Conservation (phyloP, 1,140 invertebrate genomes). For the Drosophila bocqueti region DNA sequence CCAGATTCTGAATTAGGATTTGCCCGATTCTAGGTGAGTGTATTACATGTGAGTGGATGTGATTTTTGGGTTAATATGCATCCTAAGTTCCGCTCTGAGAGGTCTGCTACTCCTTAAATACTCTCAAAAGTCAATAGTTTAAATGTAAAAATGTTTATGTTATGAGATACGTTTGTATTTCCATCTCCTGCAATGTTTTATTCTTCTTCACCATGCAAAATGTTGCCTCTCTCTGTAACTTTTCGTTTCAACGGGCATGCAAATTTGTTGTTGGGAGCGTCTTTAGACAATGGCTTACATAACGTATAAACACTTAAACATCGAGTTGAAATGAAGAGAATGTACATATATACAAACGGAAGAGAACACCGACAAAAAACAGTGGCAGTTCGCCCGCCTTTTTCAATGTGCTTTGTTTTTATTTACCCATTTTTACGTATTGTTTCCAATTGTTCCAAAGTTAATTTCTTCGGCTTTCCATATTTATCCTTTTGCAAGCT, state of each 20-base stretch:
- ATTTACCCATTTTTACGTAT: slow-evolving; percentile 94
- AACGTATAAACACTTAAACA: slow-evolving; percentile 32
- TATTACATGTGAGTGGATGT: slow-evolving; percentile 17
- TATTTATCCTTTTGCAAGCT: slow-evolving; percentile 96
- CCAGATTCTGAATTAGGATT: slow-evolving; percentile 60
- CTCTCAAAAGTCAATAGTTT: not conserved
- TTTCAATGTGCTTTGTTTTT: slow-evolving; percentile 58
- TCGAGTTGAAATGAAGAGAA: slow-evolving; percentile 31
- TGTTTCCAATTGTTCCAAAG: slow-evolving; percentile 93
- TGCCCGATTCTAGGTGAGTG: slow-evolving; percentile 50
- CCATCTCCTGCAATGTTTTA: not conserved
- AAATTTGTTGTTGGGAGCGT: slow-evolving; percentile 49
- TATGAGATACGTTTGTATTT: not conserved
- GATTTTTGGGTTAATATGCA: not conserved
- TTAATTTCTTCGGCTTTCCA: slow-evolving; percentile 94
- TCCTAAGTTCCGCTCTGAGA: not conserved
- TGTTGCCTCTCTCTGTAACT: slow-evolving; percentile 12
- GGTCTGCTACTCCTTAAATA: not conserved
- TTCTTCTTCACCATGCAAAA: slow-evolving; percentile 4
- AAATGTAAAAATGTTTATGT: not conserved
- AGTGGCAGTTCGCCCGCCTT: slow-evolving; percentile 51
- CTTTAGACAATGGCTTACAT: slow-evolving; percentile 38
- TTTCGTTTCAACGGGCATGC: too few species aligned
- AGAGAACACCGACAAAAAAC: slow-evolving; percentile 63
- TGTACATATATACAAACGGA: slow-evolving; percentile 57